Conservation (phyloP, 2,888 invertebrate species). For the Dermolepida albohirtum region DNA sequence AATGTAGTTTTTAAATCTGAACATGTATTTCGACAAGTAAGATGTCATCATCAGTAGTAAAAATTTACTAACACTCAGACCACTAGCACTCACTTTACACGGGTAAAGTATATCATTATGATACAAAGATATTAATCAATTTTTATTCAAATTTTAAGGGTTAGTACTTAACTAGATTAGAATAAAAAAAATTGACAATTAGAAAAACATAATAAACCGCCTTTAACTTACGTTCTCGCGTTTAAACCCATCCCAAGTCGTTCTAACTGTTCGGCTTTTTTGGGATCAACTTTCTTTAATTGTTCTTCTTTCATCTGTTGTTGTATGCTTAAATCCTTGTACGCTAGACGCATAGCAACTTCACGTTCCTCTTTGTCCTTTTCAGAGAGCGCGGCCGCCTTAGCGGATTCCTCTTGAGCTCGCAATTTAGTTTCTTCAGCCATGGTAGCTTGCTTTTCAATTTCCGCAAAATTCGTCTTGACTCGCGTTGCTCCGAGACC, state of each 20-base stretch:
- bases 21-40: no score
- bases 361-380: constrained; percentile 78
- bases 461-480: constrained; percentile 92
- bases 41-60: no score
- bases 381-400: constrained; percentile 63
- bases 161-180: no score
- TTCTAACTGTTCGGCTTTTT: constrained; percentile 89
- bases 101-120: no score
- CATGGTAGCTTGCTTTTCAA: constrained; percentile 90
- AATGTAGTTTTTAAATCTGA: no score
- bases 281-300: constrained; percentile 79
- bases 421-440: constrained; percentile 76
- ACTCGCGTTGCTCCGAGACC: constrained; percentile 96
- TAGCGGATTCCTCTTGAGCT: constrained; percentile 63
- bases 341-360: constrained; percentile 79
- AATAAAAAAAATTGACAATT: no score
- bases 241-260: constrained; percentile 92
- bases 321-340: constrained; percentile 77
- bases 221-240: constrained; percentile 65
- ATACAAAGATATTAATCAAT: no score
- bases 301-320: constrained; percentile 80
- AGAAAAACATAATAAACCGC: no score
- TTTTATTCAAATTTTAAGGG: no score
- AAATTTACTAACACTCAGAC: no score
- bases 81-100: no score